A percentile compares a stretch with the other conserved stretches of the same genome.
phyloP scores from a whole-genome alignment of 2,888 invertebrate genomes.

The Bombylius discolor region DNA sequence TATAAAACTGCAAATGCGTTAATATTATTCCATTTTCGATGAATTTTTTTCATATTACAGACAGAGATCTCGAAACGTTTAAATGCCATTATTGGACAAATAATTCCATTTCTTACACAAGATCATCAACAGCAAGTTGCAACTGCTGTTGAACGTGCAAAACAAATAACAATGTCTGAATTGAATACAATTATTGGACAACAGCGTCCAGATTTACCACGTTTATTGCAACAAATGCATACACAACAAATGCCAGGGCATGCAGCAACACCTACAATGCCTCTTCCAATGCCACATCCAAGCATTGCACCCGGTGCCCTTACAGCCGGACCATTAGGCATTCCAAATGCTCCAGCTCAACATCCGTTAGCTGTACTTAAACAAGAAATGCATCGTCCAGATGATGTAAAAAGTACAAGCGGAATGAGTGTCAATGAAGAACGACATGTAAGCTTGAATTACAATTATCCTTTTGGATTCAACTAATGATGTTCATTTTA shows the following conservation, averaged over 20 bases:
- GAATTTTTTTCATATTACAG: slow-evolving; percentile 42
- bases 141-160: slow-evolving; percentile 84
- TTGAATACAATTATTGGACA: slow-evolving; percentile 88
- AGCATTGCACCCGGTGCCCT: slow-evolving; percentile 39
- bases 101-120: slow-evolving; percentile 82
- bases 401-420: slow-evolving; percentile 62
- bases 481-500: too few species aligned
- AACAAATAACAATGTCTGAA: slow-evolving; percentile 91
- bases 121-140: slow-evolving; percentile 89
- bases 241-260: slow-evolving; percentile 67
- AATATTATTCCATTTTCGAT: too few species aligned
- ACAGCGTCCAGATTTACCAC: slow-evolving; percentile 72
- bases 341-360: slow-evolving; percentile 52
- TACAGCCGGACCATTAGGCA: slow-evolving; percentile 47
- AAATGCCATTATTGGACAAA: slow-evolving; percentile 86
- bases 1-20: too few species aligned
- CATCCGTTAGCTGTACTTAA: slow-evolving; percentile 69
- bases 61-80: slow-evolving; percentile 91
- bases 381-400: slow-evolving; percentile 62
- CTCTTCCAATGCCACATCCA: slow-evolving; percentile 53
- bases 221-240: slow-evolving; percentile 84
- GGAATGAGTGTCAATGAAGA: slow-evolving; percentile 37
- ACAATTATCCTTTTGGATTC: background rate
- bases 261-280: slow-evolving; percentile 59
- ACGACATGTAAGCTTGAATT: slow-evolving; percentile 25